Evolutionary conservation across 2,888 invertebrate species (phyloP), one percentile per base, ranked within the genome.

Genomic region (Polymixis flavicincta): DNA sequence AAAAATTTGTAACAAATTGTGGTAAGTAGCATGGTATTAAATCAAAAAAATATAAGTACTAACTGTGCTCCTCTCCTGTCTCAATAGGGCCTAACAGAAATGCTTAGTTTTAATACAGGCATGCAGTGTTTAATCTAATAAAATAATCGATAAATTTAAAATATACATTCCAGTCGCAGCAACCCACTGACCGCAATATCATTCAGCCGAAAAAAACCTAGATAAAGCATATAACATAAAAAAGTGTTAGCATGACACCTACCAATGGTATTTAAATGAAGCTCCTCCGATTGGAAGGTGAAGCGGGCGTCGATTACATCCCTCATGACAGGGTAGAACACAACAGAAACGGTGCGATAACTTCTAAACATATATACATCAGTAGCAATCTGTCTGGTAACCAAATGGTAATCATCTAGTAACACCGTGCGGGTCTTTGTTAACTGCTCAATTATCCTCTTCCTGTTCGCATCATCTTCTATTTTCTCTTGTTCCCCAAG

Each of bases 251-350:
- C 86, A 76, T 67, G 71, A 64, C 84, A 93, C 95, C 89, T 93
- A 96, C 96, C 96, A 90, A 96, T 95, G 79, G 92, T 94, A 91
- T 96, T 96, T 83, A 96, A 89, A 89, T 96, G 96, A 45, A 96
- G 92, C 84, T 96, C 96, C 87, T 96, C 96, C 14, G 95, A 94
- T 87, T 95, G 95, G 87, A 96, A 96, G n/a, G 93, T 94, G 89
- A 96, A 96, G 71, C 92, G 93, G 75, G 96, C 96, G 82, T 95
- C 95, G 45, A 91, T 92, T 45, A 96, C 94, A 87, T 95, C 96
- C 85, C 92, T 92, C 88, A 91, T 92, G 57, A 96, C 88, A 59
- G 93, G 93, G 87, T 95, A 96, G 88, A 95, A 95, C 71, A 96
- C 90, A 84, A 96, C 94, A 77, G 96, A 95, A 50, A 96, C 96